Base-by-base conservation (phyloP, 2,888 invertebrate genomes). In the Eupithecia dodoneata region DNA sequence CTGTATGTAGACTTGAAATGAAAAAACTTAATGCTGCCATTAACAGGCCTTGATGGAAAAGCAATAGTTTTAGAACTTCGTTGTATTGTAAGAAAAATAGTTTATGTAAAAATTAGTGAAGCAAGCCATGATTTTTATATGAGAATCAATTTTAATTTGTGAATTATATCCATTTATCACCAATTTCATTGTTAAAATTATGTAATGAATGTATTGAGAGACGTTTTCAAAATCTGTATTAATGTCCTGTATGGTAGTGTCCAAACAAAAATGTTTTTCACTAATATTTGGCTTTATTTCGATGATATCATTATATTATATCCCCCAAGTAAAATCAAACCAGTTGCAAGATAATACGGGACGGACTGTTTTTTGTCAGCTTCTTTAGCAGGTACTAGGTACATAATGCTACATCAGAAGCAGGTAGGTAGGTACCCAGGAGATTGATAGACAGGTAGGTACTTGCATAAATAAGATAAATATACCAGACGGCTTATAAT, bases 211-310 rank as follows among this genome's bases (percentile, higher is more conserved):
- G 71, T 77, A 76, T 73, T 76, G 69, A 66, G 65, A 81, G 81
- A 78, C 74, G 78, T 80, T 81, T 81, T 78, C 78, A 77, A 82
- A 80, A 80, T 82, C 80, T 81, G 79, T 82, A 79, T 77, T 77
- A 77, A 73, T 81, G 80, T 63, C 63, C 63, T 63, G 63, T 81
- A 82, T 80, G 80, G 81, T 82, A 81, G 80, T 77, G 76, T 76
- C 80, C 78, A 80, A 79, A 80, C 81, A 81, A 81, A 59, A 79
- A 81, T 79, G 80, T 80, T 81, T 83, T 83, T 81, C 77, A 83
- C 82, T 83, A 81, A 81, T 82, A 81, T 81, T 83, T 83, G 80
- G 76, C 81, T 83, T 79, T 81, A 81, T 83, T 74, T 49, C 77
- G 70, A 71, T 75, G 67, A 69, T 10, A n/a, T 10, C 41, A 15